Conservation (phyloP, 2,113 vertebrate genomes). For the Apeltes quadracus region DNA sequence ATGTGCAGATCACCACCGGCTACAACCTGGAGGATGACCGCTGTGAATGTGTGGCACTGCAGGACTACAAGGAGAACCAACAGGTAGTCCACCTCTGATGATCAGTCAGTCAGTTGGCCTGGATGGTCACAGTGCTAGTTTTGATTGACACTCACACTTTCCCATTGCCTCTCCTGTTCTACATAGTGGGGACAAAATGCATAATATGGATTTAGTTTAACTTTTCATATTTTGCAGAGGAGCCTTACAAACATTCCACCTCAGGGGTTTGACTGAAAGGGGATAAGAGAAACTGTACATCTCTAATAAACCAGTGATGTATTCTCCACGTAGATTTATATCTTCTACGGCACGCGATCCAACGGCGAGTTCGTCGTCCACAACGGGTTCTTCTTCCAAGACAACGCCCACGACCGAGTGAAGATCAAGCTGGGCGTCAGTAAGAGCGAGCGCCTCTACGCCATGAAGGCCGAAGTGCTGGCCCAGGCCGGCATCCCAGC, state of each 20-base stretch:
- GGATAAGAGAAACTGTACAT: too few relatives aligned
- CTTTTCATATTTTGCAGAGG: neutral
- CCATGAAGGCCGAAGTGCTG: conserved; percentile 98
- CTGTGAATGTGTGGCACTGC: conserved; percentile 94
- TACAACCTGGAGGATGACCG: conserved; percentile 99
- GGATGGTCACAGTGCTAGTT: neutral
- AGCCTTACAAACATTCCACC: neutral
- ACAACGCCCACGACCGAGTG: conserved; percentile 96
- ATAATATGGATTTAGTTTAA: neutral
- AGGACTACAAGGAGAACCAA: conserved; percentile 90
- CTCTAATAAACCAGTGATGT: neutral
- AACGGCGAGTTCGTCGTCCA: conserved; percentile 99
- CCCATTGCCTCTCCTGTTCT: neutral
- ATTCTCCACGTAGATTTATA: conserved; percentile 88
- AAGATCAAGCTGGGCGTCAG: conserved; percentile 99
- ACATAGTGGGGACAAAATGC: neutral
- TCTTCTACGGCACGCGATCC: conserved; percentile 98
- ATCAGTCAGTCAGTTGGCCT: too few relatives aligned
- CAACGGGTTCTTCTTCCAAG: conserved; percentile 99
- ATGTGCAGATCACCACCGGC: conserved; percentile 92
- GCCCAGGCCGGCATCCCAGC: conserved; percentile 95
- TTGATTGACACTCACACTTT: neutral
- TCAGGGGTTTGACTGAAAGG: too few relatives aligned
- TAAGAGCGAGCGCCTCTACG: conserved; percentile 94
- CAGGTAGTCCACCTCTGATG: conserved; percentile 82